These are phyloP conservation scores for Cheirogaleus medius DNA, from an alignment of 2,113 vertebrate genomes.

Conservation along the genomic window DNA sequence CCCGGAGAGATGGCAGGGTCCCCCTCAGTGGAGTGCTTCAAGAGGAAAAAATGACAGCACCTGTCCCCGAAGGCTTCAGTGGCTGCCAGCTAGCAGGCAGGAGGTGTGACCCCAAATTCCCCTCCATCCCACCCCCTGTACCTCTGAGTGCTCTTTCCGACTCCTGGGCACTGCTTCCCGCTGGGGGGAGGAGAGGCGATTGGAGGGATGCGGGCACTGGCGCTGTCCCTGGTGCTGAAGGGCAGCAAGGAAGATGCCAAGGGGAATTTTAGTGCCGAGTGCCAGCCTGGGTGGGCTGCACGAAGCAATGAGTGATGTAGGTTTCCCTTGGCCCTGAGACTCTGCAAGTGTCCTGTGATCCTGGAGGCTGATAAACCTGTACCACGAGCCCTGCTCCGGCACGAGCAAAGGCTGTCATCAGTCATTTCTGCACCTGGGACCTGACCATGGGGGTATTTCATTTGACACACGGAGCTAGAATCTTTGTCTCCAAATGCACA, in stretches of 20 bases:
- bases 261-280: not conserved
- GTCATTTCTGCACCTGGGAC: not conserved
- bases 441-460: not conserved
- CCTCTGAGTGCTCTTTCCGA: no score
- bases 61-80: not conserved
- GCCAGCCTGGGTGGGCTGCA: not conserved
- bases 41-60: not conserved
- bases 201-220: accelerated
- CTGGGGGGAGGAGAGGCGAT: accelerated
- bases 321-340: not conserved
- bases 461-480: not conserved
- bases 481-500: not conserved
- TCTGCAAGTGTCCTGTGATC: not conserved
- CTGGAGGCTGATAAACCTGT: not conserved
- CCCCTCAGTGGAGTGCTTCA: not conserved
- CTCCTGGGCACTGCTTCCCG: not conserved
- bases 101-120: accelerated
- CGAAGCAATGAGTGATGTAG: not conserved
- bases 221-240: constrained; percentile 36
- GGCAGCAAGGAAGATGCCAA: accelerated
- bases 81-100: not conserved
- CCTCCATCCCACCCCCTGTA: accelerated
- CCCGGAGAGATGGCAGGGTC: constrained; percentile 2
- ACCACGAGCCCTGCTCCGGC: not conserved
- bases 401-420: not conserved